Evolutionary conservation across 1,140 invertebrate species (phyloP).

Genomic region (Pygmarrhopalites habei): DNA sequence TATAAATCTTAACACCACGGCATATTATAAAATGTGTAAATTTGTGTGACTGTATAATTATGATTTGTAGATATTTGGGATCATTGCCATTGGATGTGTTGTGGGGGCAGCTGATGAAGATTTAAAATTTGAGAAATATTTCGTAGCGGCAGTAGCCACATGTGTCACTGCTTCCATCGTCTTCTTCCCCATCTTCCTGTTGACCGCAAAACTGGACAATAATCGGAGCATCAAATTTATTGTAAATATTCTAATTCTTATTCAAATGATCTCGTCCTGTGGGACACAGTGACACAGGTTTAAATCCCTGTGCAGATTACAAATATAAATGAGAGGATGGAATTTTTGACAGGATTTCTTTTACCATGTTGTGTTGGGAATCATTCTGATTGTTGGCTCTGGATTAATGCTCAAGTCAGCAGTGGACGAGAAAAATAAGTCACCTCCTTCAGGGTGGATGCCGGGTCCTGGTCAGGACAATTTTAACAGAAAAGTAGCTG

Average conservation of each 20-base stretch:
- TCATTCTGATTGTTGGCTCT: slow-evolving; percentile 13
- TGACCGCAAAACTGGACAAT: neutral
- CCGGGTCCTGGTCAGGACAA: neutral
- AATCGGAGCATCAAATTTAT: neutral
- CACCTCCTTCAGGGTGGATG: neutral
- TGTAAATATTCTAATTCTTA: slow-evolving; percentile 8
- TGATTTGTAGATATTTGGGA: slow-evolving; percentile 9
- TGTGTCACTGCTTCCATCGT: slow-evolving; percentile 5
- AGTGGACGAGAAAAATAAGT: neutral
- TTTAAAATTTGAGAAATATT: neutral
- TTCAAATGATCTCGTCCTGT: neutral
- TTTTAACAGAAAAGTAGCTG: neutral
- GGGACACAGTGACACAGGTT: neutral
- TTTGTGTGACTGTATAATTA: too few relatives aligned
- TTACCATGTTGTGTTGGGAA: slow-evolving; percentile 20
- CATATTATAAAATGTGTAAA: too few relatives aligned
- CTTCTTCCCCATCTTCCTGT: neutral
- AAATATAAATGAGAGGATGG: neutral
- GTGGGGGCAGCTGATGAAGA: neutral
- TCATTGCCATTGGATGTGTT: slow-evolving; percentile 9
- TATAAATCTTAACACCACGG: too few relatives aligned
- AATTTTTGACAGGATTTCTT: slow-evolving; percentile 26
- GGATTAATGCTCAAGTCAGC: slow-evolving; percentile 15
- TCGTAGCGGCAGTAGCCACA: neutral
- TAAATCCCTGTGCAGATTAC: neutral